Evolutionary conservation across 1,140 invertebrate species (phyloP), one percentile per base, ranked within the genome.

Genomic region (Tenebrio molitor): DNA sequence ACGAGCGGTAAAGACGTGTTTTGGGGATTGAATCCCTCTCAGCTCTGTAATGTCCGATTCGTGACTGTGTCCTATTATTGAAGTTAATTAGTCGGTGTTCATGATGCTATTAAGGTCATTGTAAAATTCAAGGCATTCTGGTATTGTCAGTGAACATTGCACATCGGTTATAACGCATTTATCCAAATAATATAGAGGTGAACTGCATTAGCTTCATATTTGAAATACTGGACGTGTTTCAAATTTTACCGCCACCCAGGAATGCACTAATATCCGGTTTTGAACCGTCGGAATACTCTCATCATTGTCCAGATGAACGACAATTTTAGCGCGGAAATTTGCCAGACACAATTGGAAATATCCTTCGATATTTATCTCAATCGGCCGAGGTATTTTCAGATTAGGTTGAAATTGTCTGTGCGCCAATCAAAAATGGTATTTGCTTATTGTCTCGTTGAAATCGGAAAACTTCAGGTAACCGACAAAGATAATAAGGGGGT

Each of bases 161-260:
- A 29, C 62, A 29, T 29, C 25, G 10, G 41, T 5, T 62, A 62
- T 23, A 5, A 41, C 46, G 71, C 63, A 72, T 58, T 72, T 68
- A 46, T 68, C 46, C 46, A 44, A 42, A 63, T 66, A 68, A 72
- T 72, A 68, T 25, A 53, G 21, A 16, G 33, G 21, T 14, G 46
- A 41, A 58, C 39, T 50, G 41, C 44, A 72, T 72, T 53, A 67
- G 58, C 44, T 58, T 63, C 71, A 72, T 72, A 72, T 72, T 68
- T 68, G 71, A 72, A 67, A 72, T 72, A 50, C 71, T 72, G 50
- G 58, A 64, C 64, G 65, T 72, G 58, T 68, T 72, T 68, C 46
- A 68, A 68, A 72, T 72, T 58, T 72, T 63, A 14, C 64, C 36
- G 46, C 65, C 64, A 39, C 19, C 33, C 29, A 62, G 71, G 71